Evolutionary conservation across 2,888 invertebrate genomes (phyloP).

Genomic region (Drosophila niveifrons): DNA sequence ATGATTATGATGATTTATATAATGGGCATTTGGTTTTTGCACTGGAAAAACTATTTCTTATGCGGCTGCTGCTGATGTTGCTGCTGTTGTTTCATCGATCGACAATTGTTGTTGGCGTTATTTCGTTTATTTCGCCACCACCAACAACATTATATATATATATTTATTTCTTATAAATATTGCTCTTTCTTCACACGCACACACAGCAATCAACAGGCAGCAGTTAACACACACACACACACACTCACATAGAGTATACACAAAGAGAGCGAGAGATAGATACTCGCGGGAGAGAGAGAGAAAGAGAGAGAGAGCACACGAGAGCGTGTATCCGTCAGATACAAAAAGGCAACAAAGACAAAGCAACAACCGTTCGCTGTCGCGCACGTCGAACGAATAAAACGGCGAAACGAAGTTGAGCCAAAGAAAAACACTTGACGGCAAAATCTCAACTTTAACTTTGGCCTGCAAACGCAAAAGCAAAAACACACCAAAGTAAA

Average conservation of each 20-base stretch:
- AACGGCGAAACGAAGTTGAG: constrained; percentile 48
- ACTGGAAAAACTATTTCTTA: constrained; percentile 72
- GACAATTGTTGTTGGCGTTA: constrained; percentile 70
- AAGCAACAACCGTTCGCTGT: constrained; percentile 78
- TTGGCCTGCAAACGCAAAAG: constrained; percentile 36
- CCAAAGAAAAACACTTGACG: constrained; percentile 75
- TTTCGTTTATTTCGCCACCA: constrained; percentile 63
- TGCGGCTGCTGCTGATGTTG: constrained; percentile 21
- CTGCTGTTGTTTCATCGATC: constrained; percentile 49
- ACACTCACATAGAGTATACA: constrained; percentile 5
- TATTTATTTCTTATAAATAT: constrained; percentile 59
- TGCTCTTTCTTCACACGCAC: constrained; percentile 78
- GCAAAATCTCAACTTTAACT: constrained; percentile 27
- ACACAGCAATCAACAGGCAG: constrained; percentile 20
- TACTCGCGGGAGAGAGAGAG: constrained; percentile 10
- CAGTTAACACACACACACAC: constrained; percentile 31
- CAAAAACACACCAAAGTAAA: constrained; percentile 15
- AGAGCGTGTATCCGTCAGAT: constrained; percentile 73
- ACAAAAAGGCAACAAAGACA: constrained; percentile 58
- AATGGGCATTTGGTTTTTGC: constrained; percentile 58
- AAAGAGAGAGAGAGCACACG: constrained; percentile 35
- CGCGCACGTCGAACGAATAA: constrained; percentile 79
- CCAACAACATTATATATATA: constrained; percentile 35
- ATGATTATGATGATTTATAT: constrained; percentile 57
- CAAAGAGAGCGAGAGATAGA: constrained; percentile 9